Conservation (phyloP, 2,888 invertebrate species). For the Acronicta leporina region DNA sequence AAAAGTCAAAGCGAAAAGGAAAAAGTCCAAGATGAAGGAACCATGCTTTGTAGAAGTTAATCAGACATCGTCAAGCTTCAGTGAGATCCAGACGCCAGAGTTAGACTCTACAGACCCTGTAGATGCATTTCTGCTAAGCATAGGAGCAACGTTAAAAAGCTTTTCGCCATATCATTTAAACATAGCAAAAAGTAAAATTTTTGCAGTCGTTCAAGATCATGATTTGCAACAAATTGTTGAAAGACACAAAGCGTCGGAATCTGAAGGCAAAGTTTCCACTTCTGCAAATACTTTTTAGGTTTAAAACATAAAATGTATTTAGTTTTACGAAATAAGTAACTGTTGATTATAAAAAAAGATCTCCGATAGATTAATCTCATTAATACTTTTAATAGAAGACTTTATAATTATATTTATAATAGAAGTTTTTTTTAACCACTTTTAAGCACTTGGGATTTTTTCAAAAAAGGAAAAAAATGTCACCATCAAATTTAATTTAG, state of each 20-base stretch:
- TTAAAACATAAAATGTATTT: not conserved
- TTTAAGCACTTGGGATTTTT: no score
- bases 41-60: conserved; percentile 47
- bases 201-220: conserved; percentile 82
- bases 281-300: conserved; percentile 38
- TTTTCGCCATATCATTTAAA: conserved; percentile 84
- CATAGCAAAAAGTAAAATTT: conserved; percentile 84
- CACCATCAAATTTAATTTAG: no score
- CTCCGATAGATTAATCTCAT: not conserved
- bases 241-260: conserved; percentile 57
- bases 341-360: not conserved
- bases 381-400: not conserved
- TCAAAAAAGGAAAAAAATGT: no score
- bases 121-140: conserved; percentile 80
- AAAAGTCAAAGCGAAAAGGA: conserved; percentile 44
- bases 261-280: conserved; percentile 65
- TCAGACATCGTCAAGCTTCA: conserved; percentile 57
- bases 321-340: not conserved
- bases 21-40: conserved; percentile 39
- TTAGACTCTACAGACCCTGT: conserved; percentile 78
- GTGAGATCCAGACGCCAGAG: conserved; percentile 62
- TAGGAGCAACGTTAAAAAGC: conserved; percentile 79
- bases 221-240: conserved; percentile 84
- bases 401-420: no score
- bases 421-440: no score